These are phyloP conservation scores for Andricus curvator DNA, from an alignment of 2,888 invertebrate species.

Conservation along the genomic window DNA sequence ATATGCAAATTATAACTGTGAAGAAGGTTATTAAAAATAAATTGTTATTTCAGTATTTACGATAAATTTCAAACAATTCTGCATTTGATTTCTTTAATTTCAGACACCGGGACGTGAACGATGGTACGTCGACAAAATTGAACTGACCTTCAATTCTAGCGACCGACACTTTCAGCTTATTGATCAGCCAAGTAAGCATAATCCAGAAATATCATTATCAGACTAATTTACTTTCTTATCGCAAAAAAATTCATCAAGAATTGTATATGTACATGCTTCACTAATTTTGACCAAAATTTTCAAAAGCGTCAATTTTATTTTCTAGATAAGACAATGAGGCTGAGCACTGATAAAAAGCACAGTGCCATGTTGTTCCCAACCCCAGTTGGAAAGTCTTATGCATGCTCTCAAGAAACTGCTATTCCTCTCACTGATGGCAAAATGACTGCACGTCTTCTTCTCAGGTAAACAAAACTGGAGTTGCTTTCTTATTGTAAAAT, in stretches of 20 bases:
- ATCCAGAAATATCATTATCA: background rate
- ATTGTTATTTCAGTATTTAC: background rate
- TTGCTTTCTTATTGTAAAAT: background rate
- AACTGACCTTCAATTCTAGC: constrained; percentile 85
- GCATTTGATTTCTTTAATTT: constrained; percentile 33
- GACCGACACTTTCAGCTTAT: constrained; percentile 79
- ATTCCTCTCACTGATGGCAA: constrained; percentile 80
- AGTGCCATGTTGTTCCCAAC: constrained; percentile 88
- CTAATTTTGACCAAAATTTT: background rate
- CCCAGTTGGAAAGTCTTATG: constrained; percentile 91
- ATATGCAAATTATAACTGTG: too few relatives aligned
- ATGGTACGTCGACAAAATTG: constrained; percentile 91
- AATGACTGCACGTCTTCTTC: constrained; percentile 65
- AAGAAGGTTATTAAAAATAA: too few relatives aligned
- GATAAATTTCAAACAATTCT: background rate
- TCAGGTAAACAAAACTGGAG: constrained; percentile 63
- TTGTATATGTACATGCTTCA: background rate
- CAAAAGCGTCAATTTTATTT: constrained; percentile 45
- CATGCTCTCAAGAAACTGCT: constrained; percentile 86
- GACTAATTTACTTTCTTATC: constrained; percentile 40
- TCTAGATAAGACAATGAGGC: constrained; percentile 79
- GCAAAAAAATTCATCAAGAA: background rate
- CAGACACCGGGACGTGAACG: constrained; percentile 93
- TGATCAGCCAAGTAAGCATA: constrained; percentile 77
- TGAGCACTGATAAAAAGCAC: constrained; percentile 80